Conservation (phyloP, 2,113 vertebrate species). For the Taurulus bubalis region DNA sequence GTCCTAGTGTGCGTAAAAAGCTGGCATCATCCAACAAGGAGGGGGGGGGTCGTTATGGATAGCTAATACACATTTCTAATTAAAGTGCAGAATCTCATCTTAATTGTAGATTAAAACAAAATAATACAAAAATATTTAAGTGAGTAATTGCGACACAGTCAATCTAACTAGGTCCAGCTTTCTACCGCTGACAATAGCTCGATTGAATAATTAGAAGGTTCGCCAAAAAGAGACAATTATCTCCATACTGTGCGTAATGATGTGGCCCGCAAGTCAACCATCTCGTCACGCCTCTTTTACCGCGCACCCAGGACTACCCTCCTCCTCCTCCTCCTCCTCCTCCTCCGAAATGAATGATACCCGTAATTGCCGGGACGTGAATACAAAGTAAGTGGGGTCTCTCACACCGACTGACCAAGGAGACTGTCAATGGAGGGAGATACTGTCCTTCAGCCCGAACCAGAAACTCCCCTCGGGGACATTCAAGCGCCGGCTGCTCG, state of each 20-base stretch:
- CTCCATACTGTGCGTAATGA: slow-evolving; percentile 56
- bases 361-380: slow-evolving; percentile 48
- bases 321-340: background rate
- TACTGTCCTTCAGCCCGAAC: slow-evolving; percentile 12
- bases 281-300: slow-evolving; percentile 55
- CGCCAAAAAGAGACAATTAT: slow-evolving; percentile 42
- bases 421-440: slow-evolving; percentile 8
- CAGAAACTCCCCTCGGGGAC: slow-evolving; percentile 35
- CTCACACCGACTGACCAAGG: slow-evolving; percentile 50
- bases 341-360: slow-evolving; percentile 52
- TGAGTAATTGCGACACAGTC: background rate
- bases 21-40: slow-evolving; percentile 24
- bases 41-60: background rate
- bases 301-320: slow-evolving; percentile 4
- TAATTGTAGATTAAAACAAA: slow-evolving; percentile 1
- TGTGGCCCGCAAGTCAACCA: slow-evolving; percentile 53
- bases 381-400: slow-evolving; percentile 32
- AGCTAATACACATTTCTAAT: background rate
- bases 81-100: slow-evolving; percentile 9
- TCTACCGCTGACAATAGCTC: slow-evolving; percentile 22
- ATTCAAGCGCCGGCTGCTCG: slow-evolving; percentile 46
- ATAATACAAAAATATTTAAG: background rate
- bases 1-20: slow-evolving; percentile 75
- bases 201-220: slow-evolving; percentile 63
- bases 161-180: slow-evolving; percentile 15